phyloP scores from a whole-genome alignment of 2,888 invertebrate species.

The Pseudococcus viburni region DNA sequence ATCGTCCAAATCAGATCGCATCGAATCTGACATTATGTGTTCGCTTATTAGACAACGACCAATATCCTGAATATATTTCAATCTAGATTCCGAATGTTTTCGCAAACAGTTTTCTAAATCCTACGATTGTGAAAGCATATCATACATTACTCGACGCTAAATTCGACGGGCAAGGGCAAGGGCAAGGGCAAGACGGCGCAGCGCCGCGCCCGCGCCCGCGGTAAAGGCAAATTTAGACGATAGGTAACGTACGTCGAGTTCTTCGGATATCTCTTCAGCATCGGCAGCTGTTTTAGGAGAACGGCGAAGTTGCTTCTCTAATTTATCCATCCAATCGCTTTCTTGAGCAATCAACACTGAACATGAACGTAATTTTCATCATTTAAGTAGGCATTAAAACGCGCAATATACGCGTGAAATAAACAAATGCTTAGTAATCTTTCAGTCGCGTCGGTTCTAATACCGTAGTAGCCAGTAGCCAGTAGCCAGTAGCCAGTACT shows the following conservation, averaged over 20 bases:
- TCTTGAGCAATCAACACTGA: constrained; percentile 83
- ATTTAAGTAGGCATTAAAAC: no score
- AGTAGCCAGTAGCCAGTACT: not conserved
- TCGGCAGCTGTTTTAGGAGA: constrained; percentile 83
- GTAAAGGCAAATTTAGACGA: not conserved
- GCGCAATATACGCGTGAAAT: no score
- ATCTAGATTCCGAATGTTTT: constrained; percentile 81
- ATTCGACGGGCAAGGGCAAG: no score
- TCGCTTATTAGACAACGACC: constrained; percentile 82
- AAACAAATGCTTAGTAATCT: no score
- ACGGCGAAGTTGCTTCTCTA: constrained; percentile 82
- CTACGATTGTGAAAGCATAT: constrained; percentile 73
- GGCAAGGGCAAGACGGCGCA: no score
- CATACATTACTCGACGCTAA: no score
- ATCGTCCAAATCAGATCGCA: constrained; percentile 78
- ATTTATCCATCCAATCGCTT: constrained; percentile 84
- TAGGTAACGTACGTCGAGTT: constrained; percentile 81
- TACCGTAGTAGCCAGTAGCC: no score
- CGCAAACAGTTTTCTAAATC: constrained; percentile 87
- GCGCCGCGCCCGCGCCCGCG: no score
- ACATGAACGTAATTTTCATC: not conserved
- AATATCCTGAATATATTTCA: constrained; percentile 82
- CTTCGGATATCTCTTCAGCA: constrained; percentile 93
- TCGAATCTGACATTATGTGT: constrained; percentile 81
- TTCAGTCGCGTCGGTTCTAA: no score